Conservation (phyloP, 2,113 vertebrate species). For the Labeo rohita region DNA sequence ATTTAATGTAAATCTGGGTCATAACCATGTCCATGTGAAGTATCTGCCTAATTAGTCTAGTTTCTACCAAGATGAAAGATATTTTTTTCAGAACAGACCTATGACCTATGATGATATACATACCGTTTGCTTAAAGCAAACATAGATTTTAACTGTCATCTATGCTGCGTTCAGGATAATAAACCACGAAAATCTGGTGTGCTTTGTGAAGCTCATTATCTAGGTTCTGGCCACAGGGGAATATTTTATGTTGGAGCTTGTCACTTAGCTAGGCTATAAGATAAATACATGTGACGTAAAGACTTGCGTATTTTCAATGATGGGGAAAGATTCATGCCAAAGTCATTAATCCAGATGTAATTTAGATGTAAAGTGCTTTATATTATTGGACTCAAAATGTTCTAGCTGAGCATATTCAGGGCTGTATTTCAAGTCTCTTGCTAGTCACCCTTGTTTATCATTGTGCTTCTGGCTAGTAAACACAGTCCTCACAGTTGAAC, state of each 20-base stretch:
- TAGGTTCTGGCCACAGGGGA: background rate
- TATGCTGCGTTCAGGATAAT: conserved; percentile 4
- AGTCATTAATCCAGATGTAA: background rate
- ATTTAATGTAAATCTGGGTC: background rate
- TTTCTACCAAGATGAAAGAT: background rate
- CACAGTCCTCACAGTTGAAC: background rate
- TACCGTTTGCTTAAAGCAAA: background rate
- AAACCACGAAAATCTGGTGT: background rate
- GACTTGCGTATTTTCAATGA: background rate
- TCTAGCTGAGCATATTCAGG: background rate
- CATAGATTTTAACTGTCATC: background rate
- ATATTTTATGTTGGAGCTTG: conserved; percentile 15
- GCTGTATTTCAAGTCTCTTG: conserved; percentile 3
- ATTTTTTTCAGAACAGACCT: background rate
- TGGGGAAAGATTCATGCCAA: background rate
- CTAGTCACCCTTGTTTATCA: background rate
- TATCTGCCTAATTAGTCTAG: background rate
- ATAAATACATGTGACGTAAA: background rate
- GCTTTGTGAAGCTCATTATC: conserved; percentile 27
- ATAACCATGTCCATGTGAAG: background rate
- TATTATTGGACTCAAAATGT: background rate
- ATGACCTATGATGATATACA: background rate
- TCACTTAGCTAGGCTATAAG: background rate
- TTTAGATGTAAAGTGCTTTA: conserved; percentile 4
- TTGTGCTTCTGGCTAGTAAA: background rate